Evolutionary conservation across 30 jellyfish, hydroid and myxozoan species (phyloP).

Genomic region (Mastigias papua): DNA sequence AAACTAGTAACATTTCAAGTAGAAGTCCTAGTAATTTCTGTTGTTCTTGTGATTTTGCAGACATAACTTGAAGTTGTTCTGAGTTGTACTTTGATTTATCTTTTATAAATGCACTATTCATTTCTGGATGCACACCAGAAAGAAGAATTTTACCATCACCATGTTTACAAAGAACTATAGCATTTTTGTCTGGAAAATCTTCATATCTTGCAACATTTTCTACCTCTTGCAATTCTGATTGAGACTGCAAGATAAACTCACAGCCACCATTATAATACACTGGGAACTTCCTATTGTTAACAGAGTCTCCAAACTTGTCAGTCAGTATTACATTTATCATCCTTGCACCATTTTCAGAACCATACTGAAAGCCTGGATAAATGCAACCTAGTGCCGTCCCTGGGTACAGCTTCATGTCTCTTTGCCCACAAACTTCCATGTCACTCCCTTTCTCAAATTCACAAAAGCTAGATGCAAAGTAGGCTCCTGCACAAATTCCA

Average conservation of each 20-base stretch:
- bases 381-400: conserved; percentile 89
- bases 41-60: conserved; percentile 10
- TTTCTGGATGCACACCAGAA: conserved; percentile 96
- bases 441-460: conserved; percentile 78
- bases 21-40: conserved; percentile 6
- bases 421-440: conserved; percentile 80
- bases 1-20: not conserved
- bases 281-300: not conserved
- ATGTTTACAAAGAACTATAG: conserved; percentile 49
- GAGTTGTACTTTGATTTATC: conserved; percentile 20
- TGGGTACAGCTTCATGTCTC: conserved; percentile 69
- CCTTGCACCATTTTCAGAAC: conserved; percentile 71
- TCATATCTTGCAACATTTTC: conserved; percentile 38
- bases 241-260: conserved; percentile 76
- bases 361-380: conserved; percentile 87
- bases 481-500: conserved; percentile 98
- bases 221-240: not conserved
- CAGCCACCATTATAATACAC: conserved; percentile 96
- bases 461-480: conserved; percentile 75
- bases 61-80: conserved; percentile 26
- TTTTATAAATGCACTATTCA: conserved; percentile 31
- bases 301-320: not conserved
- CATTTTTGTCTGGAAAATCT: conserved; percentile 70
- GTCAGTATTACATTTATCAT: conserved; percentile 51
- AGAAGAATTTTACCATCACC: conserved; percentile 79